These are phyloP conservation scores for Hyperopisus bebe DNA, from an alignment of 2,113 vertebrate species.

Conservation along the genomic window DNA sequence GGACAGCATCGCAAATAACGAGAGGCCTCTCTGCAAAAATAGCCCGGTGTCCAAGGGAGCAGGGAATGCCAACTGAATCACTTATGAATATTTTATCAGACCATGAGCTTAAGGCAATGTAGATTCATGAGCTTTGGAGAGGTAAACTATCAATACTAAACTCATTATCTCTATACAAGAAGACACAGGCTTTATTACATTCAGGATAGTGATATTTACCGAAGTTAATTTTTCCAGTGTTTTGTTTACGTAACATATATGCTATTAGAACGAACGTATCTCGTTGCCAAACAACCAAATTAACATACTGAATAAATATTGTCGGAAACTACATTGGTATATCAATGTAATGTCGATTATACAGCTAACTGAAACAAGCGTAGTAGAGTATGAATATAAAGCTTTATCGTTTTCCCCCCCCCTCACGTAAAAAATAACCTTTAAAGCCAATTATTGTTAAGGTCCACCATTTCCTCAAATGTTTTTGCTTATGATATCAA, in stretches of 20 bases:
- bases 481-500: not conserved
- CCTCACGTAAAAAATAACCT: not conserved
- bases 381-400: not conserved
- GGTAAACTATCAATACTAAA: not conserved
- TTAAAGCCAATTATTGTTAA: not conserved
- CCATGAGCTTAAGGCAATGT: conserved; percentile 25
- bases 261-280: not conserved
- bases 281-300: not conserved
- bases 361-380: not conserved
- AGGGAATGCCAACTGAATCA: conserved; percentile 18
- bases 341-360: not conserved
- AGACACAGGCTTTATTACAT: not conserved
- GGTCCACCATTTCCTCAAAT: not conserved
- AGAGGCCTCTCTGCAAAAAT: conserved; percentile 30
- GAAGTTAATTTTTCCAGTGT: not conserved
- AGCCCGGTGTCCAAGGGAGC: conserved; percentile 23
- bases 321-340: not conserved
- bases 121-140: conserved; percentile 19
- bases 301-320: not conserved
- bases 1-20: conserved; percentile 25
- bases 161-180: conserved; percentile 3
- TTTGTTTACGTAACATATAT: not conserved
- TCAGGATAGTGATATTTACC: not conserved
- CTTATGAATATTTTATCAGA: conserved; percentile 36
- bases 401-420: not conserved